Percentiles rank a stretch among this genome's conserved stretches.
Conservation (phyloP, 2,797 vertebrate genomes). For the Neostethus bicornis region DNA sequence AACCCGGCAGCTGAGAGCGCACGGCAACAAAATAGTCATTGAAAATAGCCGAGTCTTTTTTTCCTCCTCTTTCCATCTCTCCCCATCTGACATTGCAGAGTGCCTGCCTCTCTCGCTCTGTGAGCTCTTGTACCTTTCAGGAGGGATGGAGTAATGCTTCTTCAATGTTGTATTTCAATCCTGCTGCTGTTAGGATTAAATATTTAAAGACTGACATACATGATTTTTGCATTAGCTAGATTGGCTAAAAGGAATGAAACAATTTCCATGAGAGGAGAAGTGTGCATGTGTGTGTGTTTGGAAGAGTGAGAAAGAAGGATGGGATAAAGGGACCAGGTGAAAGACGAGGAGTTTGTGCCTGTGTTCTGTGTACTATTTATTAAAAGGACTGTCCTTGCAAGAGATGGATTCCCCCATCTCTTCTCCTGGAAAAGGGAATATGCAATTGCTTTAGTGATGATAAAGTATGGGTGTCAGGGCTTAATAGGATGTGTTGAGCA, state of each 20-base stretch:
- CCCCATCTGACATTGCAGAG: constrained; percentile 54
- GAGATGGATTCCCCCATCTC: constrained; percentile 73
- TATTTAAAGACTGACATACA: constrained; percentile 82
- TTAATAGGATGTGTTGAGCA: constrained; percentile 77
- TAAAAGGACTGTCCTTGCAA: constrained; percentile 70
- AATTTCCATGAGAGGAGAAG: constrained; percentile 62
- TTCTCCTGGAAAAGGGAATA: constrained; percentile 71
- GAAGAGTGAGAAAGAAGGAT: background rate
- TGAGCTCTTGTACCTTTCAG: constrained; percentile 70
- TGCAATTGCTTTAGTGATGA: constrained; percentile 79
- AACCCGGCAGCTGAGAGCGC: constrained; percentile 52
- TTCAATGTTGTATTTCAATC: constrained; percentile 77
- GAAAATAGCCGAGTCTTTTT: constrained; percentile 61
- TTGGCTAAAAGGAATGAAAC: constrained; percentile 81
- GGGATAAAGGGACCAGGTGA: constrained; percentile 47
- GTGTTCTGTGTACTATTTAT: constrained; percentile 73
- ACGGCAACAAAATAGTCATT: constrained; percentile 63
- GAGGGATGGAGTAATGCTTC: constrained; percentile 63
- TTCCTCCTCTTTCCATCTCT: constrained; percentile 37
- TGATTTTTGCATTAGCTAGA: constrained; percentile 84
- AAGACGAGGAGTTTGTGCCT: constrained; percentile 63
- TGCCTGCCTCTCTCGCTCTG: constrained; percentile 42
- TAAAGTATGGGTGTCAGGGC: constrained; percentile 75
- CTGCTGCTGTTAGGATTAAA: constrained; percentile 78
- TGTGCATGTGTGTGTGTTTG: constrained; percentile 26